These are phyloP conservation scores for Anastatus disparis DNA, from an alignment of 1,140 invertebrate genomes.

Conservation along the genomic window DNA sequence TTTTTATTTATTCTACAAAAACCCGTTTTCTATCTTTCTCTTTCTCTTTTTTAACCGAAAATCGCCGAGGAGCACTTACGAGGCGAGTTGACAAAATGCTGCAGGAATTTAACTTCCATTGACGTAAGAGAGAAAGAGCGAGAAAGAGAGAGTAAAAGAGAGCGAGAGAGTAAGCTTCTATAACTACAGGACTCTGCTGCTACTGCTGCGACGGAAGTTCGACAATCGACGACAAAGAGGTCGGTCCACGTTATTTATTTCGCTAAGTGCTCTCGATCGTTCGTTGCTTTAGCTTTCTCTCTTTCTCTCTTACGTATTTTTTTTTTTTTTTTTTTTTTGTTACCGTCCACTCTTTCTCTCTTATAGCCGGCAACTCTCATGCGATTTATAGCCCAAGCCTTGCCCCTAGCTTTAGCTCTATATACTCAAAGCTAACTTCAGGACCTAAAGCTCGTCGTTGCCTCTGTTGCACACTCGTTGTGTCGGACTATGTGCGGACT, in stretches of 20 bases:
- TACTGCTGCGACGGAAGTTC: slow-evolving; percentile 56
- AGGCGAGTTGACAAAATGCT: slow-evolving; percentile 33
- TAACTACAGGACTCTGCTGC: slow-evolving; percentile 38
- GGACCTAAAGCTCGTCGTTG: too few relatives aligned
- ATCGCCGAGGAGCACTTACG: slow-evolving; percentile 18
- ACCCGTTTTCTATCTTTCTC: not conserved
- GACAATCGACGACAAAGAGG: slow-evolving; percentile 65
- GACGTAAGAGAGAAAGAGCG: too few relatives aligned
- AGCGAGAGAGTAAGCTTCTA: slow-evolving; percentile 38
- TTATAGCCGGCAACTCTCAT: not conserved
- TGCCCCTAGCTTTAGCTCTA: too few relatives aligned
- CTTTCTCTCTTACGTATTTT: not conserved
- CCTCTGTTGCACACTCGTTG: not conserved
- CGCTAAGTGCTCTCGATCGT: slow-evolving; percentile 64
- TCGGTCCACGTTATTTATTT: slow-evolving; percentile 63
- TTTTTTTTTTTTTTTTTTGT: too few relatives aligned
- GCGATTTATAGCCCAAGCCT: slow-evolving; percentile 8
- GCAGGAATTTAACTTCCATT: slow-evolving; percentile 34
- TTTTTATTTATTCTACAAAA: not conserved
- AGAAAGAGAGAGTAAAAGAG: too few relatives aligned
- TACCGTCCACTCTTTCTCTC: not conserved
- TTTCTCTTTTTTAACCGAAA: not conserved
- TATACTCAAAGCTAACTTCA: too few relatives aligned
- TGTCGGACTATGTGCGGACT: not conserved
- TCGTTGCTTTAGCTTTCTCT: slow-evolving; percentile 55